These are phyloP conservation scores for Euphonia xanthogaster DNA, from an alignment of 2,797 vertebrate genomes.

Conservation along the genomic window DNA sequence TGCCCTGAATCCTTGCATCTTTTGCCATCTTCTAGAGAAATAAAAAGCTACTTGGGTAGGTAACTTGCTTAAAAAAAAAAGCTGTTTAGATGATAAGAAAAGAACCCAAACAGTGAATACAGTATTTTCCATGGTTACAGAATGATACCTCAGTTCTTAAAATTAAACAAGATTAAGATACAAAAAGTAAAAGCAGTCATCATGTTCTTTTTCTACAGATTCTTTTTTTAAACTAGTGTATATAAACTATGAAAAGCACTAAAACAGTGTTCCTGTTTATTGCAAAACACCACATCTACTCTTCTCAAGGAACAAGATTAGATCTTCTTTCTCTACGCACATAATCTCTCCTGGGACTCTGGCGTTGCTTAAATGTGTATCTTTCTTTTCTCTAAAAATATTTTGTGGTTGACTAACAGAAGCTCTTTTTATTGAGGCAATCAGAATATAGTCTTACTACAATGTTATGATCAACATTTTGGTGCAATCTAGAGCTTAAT, in stretches of 20 bases:
- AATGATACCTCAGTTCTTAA: background rate
- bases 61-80: background rate
- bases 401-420: background rate
- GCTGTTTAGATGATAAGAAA: background rate
- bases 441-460: background rate
- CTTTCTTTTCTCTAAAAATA: background rate
- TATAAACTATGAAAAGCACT: background rate
- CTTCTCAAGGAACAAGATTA: background rate
- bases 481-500: background rate
- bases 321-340: background rate
- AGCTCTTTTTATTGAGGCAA: background rate
- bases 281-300: background rate
- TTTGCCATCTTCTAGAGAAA: background rate
- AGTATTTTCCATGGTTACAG: background rate
- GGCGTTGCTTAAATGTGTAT: background rate
- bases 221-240: background rate
- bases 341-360: background rate
- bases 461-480: background rate
- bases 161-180: background rate
- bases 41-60: background rate
- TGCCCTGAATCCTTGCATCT: background rate
- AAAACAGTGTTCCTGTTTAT: background rate
- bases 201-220: rapidly evolving
- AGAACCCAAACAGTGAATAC: rapidly evolving
- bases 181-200: background rate